Conservation (phyloP, 2,888 invertebrate genomes). For the Hypolimnas misippus region DNA sequence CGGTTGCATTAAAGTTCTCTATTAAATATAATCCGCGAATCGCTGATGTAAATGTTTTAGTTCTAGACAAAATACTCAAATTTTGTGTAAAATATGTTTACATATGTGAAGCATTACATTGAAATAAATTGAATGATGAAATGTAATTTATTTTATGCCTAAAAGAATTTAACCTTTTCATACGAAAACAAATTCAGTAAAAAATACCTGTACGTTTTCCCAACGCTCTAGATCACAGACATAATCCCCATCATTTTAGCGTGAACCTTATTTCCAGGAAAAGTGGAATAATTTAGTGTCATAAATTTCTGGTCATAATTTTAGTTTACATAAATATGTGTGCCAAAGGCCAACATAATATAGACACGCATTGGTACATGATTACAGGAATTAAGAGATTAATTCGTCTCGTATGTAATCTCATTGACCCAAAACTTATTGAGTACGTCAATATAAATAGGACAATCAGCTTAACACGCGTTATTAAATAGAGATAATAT, state of each 20-base stretch:
- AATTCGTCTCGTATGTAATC: slow-evolving; percentile 4
- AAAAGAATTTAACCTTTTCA: too few species aligned
- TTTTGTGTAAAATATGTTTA: not conserved
- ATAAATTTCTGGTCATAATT: not conserved
- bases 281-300: not conserved
- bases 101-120: too few species aligned
- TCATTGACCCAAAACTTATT: not conserved
- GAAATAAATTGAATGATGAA: too few species aligned
- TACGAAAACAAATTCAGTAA: too few species aligned
- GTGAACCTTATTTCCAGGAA: too few species aligned
- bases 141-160: too few species aligned
- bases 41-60: not conserved
- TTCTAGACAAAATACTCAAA: not conserved
- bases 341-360: slow-evolving; percentile 3
- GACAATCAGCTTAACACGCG: not conserved
- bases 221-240: too few species aligned
- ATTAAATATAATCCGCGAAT: not conserved
- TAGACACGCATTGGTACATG: not conserved
- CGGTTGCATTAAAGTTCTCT: slow-evolving; percentile 1
- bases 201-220: too few species aligned
- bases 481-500: not conserved
- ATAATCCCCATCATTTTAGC: too few species aligned
- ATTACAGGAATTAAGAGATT: slow-evolving; percentile 4
- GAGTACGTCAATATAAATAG: not conserved
- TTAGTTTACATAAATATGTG: not conserved